phyloP scores from a whole-genome alignment of 2,113 vertebrate genomes.

The Numida meleagris region DNA sequence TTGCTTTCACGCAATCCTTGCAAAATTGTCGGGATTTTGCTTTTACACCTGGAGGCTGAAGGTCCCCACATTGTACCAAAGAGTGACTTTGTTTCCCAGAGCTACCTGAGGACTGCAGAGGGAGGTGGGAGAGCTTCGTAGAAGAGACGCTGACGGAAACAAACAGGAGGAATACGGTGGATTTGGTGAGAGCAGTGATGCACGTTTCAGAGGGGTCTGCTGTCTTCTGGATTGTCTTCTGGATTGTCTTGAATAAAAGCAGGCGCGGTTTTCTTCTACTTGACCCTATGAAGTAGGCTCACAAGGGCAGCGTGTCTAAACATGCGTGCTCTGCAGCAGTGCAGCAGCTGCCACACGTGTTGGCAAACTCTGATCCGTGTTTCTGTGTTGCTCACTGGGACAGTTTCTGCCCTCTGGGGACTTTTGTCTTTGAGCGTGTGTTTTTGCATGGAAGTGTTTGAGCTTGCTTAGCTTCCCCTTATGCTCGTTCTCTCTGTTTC shows the following conservation, averaged over 20 bases:
- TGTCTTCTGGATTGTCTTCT: neutral
- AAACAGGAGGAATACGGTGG: conserved; percentile 92
- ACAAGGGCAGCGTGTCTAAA: neutral
- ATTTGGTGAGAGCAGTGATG: conserved; percentile 82
- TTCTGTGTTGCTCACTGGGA: rapidly evolving
- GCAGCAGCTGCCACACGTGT: rapidly evolving
- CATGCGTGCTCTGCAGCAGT: neutral
- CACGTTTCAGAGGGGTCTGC: rapidly evolving
- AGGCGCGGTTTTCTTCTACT: rapidly evolving
- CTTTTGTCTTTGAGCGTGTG: neutral
- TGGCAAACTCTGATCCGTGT: rapidly evolving
- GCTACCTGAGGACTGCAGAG: conserved; percentile 92
- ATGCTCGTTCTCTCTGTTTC: neutral
- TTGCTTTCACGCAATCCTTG: rapidly evolving
- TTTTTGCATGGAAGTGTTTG: rapidly evolving
- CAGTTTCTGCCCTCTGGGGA: neutral
- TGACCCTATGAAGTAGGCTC: neutral
- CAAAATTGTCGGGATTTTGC: neutral
- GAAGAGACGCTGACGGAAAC: conserved; percentile 92
- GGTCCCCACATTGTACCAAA: neutral
- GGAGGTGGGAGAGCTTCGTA: conserved; percentile 96
- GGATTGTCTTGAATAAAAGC: rapidly evolving
- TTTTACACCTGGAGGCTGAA: neutral
- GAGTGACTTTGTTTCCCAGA: conserved; percentile 70
- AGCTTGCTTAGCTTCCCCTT: neutral